phyloP scores from a whole-genome alignment of 2,888 invertebrate genomes.

The Cheilosia grossa region DNA sequence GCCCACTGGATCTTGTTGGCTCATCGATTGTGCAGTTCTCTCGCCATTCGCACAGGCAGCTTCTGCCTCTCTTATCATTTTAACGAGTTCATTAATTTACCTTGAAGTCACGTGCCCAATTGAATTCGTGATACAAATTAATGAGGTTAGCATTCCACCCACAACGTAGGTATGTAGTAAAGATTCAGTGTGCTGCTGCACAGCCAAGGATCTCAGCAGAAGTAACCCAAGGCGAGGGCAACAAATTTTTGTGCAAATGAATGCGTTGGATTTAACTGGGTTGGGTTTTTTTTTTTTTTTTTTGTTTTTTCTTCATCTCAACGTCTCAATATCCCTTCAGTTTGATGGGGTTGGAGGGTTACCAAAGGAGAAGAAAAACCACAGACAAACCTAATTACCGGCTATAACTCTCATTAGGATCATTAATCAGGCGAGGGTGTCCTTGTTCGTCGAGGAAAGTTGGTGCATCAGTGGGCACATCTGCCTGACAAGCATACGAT shows the following conservation, averaged over 20 bases:
- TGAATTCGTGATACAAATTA: constrained; percentile 75
- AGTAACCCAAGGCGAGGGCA: background rate
- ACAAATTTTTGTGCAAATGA: constrained; percentile 24
- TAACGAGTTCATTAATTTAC: constrained; percentile 72
- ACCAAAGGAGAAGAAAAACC: constrained; percentile 14
- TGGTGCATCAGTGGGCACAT: constrained; percentile 15
- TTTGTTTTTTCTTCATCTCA: background rate
- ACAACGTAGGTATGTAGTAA: background rate
- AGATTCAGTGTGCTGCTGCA: background rate
- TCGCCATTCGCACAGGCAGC: constrained; percentile 3
- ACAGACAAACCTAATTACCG: constrained; percentile 62
- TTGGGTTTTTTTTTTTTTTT: constrained; percentile 26
- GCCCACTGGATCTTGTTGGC: constrained; percentile 43
- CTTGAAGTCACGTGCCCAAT: constrained; percentile 74
- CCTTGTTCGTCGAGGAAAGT: constrained; percentile 19
- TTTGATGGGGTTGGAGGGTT: background rate
- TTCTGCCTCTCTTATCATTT: constrained; percentile 51
- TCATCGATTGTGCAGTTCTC: constrained; percentile 32
- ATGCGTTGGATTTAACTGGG: constrained; percentile 24
- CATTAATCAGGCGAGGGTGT: constrained; percentile 69
- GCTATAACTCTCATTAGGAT: constrained; percentile 59
- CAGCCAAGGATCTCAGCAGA: background rate
- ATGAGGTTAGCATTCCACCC: constrained; percentile 63
- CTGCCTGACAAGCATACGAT: constrained; percentile 10
- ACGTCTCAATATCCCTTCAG: constrained; percentile 7